These are phyloP conservation scores for Aulostomus chinensis DNA, from an alignment of 2,797 vertebrate species.

Conservation along the genomic window DNA sequence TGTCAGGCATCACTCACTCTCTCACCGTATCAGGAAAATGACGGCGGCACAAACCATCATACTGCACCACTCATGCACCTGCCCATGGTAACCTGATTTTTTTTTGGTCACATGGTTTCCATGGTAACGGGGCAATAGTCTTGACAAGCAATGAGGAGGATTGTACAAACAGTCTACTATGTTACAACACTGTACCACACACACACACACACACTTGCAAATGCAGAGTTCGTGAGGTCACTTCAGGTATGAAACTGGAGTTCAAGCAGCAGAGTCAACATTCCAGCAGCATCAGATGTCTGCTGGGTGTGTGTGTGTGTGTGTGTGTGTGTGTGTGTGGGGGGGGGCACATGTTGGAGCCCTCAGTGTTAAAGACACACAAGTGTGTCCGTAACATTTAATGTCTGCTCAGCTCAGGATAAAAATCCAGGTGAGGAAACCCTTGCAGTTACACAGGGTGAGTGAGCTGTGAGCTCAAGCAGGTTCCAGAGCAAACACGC, in stretches of 20 bases:
- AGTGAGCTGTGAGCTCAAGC: too few species aligned
- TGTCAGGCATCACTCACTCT: not conserved
- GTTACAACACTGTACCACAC: constrained; percentile 24
- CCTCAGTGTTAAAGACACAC: constrained; percentile 14
- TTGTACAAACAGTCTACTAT: constrained; percentile 57
- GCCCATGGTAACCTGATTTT: constrained; percentile 77
- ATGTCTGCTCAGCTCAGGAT: too few species aligned
- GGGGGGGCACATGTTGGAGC: constrained; percentile 54
- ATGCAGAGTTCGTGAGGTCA: constrained; percentile 22
- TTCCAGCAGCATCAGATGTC: constrained; percentile 51
- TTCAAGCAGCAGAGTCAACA: constrained; percentile 27
- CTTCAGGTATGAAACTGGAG: constrained; percentile 33
- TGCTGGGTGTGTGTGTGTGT: constrained; percentile 27
- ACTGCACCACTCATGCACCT: constrained; percentile 74
- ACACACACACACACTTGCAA: constrained; percentile 11
- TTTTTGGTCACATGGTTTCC: constrained; percentile 77
- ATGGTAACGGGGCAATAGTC: constrained; percentile 77
- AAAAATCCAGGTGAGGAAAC: too few species aligned
- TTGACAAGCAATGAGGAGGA: constrained; percentile 67
- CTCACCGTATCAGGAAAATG: constrained; percentile 61
- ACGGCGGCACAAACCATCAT: constrained; percentile 53
- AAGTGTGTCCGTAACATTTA: too few species aligned
- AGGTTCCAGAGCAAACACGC: too few species aligned
- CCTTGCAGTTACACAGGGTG: too few species aligned
- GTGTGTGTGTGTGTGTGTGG: constrained; percentile 28